Percentiles rank a stretch among this genome's conserved stretches.
Evolutionary conservation across 2,113 vertebrate genomes (phyloP).

Genomic region (Leptosomus discolor): DNA sequence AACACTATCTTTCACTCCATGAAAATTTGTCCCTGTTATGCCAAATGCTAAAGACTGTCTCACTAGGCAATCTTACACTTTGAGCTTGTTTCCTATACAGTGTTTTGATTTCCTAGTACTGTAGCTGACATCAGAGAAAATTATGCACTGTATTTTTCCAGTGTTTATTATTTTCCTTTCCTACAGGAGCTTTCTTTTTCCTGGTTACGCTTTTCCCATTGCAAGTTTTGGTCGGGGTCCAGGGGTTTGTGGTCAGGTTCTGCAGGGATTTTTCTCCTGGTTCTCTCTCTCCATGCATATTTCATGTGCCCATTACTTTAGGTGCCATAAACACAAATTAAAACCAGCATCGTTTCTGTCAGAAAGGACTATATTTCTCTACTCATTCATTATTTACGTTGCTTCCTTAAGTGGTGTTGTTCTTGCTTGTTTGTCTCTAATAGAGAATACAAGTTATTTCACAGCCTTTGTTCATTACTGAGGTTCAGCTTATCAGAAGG

Average conservation of each 20-base stretch:
- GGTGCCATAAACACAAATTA: constrained; percentile 70
- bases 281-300: constrained; percentile 49
- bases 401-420: constrained; percentile 49
- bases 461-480: background rate
- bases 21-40: background rate
- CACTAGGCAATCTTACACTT: background rate
- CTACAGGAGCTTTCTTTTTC: background rate
- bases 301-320: constrained; percentile 61
- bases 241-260: background rate
- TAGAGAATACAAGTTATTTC: constrained; percentile 29
- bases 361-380: constrained; percentile 47
- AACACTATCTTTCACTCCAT: background rate
- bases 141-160: background rate
- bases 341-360: constrained; percentile 56
- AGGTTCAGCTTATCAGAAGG: background rate
- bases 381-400: constrained; percentile 58
- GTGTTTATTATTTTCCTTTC: background rate
- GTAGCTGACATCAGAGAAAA: background rate
- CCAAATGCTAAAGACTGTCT: background rate
- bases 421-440: constrained; percentile 50
- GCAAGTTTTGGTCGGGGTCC: background rate
- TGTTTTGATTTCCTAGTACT: background rate
- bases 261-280: background rate
- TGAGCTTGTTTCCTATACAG: background rate
- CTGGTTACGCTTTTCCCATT: background rate